Percentiles rank a stretch among this genome's conserved stretches.
Conservation (phyloP, 2,888 invertebrate species). For the Temnothorax unifasciatus region DNA sequence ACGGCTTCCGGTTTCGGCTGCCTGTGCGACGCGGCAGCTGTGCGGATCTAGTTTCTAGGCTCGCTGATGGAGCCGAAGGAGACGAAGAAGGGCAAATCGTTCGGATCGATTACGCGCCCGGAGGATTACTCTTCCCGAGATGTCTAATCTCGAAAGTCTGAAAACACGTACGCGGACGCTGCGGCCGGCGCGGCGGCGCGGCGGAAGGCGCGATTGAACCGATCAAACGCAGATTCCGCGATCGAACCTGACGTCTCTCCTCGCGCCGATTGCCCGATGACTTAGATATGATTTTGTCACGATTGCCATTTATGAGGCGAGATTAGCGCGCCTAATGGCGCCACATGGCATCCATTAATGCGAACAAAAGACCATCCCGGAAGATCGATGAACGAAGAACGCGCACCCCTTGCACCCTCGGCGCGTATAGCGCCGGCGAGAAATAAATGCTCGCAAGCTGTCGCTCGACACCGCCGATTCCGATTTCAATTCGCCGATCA, state of each 20-base stretch:
- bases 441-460: slow-evolving; percentile 53
- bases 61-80: slow-evolving; percentile 50
- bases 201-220: neutral
- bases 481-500: slow-evolving; percentile 42
- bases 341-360: slow-evolving; percentile 42
- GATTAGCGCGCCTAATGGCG: slow-evolving; percentile 28
- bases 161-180: neutral
- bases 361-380: slow-evolving; percentile 49
- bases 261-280: neutral
- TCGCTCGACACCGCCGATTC: slow-evolving; percentile 13
- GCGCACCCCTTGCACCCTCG: slow-evolving; percentile 24
- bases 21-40: slow-evolving; percentile 81
- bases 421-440: neutral
- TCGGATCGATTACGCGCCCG: slow-evolving; percentile 32
- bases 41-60: slow-evolving; percentile 85
- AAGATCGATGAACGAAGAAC: slow-evolving; percentile 49
- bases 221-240: neutral
- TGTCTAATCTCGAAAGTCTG: neutral
- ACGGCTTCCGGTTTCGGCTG: slow-evolving; percentile 84
- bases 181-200: too few relatives aligned
- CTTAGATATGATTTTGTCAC: slow-evolving; percentile 4
- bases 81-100: slow-evolving; percentile 30
- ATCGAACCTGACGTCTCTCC: neutral
- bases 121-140: slow-evolving; percentile 5
- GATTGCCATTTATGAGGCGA: neutral